Evolutionary conservation across 2,113 vertebrate genomes (phyloP).

Genomic region (Glaucomys volans): DNA sequence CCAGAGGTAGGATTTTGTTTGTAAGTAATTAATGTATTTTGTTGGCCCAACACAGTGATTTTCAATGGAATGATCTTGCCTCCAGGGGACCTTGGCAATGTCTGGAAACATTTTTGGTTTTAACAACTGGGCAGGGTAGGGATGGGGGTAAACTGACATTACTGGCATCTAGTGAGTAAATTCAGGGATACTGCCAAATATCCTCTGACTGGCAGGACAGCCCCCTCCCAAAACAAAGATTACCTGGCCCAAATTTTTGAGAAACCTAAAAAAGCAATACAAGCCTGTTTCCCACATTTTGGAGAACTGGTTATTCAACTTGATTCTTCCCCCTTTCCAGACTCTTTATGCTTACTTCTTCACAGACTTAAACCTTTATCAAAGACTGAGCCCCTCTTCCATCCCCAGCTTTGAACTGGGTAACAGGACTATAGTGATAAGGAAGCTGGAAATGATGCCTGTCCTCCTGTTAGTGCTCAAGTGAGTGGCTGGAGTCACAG

Average conservation of each 20-base stretch:
- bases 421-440: neutral
- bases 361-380: neutral
- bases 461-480: neutral
- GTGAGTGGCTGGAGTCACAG: neutral
- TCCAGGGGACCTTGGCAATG: neutral
- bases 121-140: neutral
- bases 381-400: neutral
- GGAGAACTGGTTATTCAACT: conserved; percentile 13
- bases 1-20: neutral
- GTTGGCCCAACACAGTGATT: neutral
- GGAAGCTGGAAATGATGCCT: neutral
- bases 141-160: neutral
- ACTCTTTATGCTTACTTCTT: neutral
- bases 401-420: neutral
- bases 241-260: neutral
- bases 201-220: too few species aligned
- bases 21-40: conserved; percentile 22
- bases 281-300: neutral
- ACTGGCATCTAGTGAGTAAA: neutral
- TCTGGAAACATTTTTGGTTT: conserved; percentile 39
- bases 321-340: neutral
- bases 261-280: neutral
- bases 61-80: neutral
- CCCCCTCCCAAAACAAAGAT: neutral
- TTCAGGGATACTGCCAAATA: neutral